A percentile compares a stretch with the other conserved stretches of the same genome.
These are phyloP conservation scores for Terebella lapidaria DNA, from an alignment of 2,888 invertebrate genomes.

Conservation along the genomic window DNA sequence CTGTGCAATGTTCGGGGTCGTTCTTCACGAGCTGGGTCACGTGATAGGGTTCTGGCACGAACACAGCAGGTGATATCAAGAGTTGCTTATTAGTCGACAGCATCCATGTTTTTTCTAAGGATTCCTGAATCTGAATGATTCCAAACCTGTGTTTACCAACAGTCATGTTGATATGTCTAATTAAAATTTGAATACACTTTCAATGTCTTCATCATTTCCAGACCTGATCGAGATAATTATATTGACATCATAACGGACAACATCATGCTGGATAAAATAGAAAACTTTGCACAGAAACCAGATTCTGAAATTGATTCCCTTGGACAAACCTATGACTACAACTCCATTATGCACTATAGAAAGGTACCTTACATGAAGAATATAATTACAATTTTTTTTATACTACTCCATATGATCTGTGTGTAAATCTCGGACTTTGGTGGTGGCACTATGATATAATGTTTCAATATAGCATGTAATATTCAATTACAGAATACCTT, in stretches of 20 bases:
- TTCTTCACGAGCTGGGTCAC: conserved; percentile 93
- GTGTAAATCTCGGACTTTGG: too few species aligned
- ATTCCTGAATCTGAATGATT: too few species aligned
- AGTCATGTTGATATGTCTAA: too few species aligned
- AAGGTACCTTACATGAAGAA: conserved; percentile 13
- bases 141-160: too few species aligned
- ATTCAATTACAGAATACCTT: conserved; percentile 22
- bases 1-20: conserved; percentile 98
- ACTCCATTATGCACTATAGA: conserved; percentile 86
- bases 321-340: conserved; percentile 92
- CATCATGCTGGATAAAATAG: conserved; percentile 81
- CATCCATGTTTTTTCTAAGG: too few species aligned
- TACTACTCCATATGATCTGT: too few species aligned
- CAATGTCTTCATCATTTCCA: neutral
- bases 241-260: conserved; percentile 95
- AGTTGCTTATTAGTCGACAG: too few species aligned
- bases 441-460: too few species aligned
- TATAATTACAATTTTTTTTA: too few species aligned
- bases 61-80: conserved; percentile 86
- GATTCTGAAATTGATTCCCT: conserved; percentile 66
- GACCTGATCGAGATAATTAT: conserved; percentile 88
- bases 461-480: too few species aligned
- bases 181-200: too few species aligned
- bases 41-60: conserved; percentile 99
- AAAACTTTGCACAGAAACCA: conserved; percentile 26